Evolutionary conservation across 2,888 invertebrate genomes (phyloP).

Genomic region (Lissocephala sabroskyi): DNA sequence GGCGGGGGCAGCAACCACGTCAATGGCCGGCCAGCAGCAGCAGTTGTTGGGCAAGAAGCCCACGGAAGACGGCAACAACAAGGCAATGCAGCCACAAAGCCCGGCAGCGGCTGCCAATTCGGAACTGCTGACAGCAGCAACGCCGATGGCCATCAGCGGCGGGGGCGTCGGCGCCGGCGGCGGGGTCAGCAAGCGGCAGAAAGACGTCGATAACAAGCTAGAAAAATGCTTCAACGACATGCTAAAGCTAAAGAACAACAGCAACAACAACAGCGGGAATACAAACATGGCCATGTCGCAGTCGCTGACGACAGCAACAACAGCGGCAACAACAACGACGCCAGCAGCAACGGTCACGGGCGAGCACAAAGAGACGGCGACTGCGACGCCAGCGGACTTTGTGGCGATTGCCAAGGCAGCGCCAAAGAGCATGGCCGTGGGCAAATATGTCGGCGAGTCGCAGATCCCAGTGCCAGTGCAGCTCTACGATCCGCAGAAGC

Average conservation of each 20-base stretch:
- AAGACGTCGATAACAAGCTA: slow-evolving; percentile 71
- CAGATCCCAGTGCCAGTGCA: slow-evolving; percentile 58
- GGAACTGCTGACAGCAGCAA: too few relatives aligned
- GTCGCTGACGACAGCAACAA: slow-evolving; percentile 15
- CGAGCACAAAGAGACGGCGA: slow-evolving; percentile 45
- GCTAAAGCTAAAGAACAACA: slow-evolving; percentile 62
- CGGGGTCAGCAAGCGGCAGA: slow-evolving; percentile 53
- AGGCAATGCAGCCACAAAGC: slow-evolving; percentile 55
- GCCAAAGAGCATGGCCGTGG: slow-evolving; percentile 5
- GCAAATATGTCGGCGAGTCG: slow-evolving; percentile 42
- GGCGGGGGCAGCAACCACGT: slow-evolving; percentile 20
- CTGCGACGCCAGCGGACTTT: slow-evolving; percentile 21
- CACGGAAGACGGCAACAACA: slow-evolving; percentile 3
- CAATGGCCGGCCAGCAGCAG: slow-evolving; percentile 13
- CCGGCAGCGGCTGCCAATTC: slow-evolving; percentile 39
- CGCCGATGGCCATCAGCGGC: background rate
- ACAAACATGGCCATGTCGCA: slow-evolving; percentile 24
- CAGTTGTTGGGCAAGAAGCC: slow-evolving; percentile 1
- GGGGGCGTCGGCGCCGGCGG: slow-evolving; percentile 13
- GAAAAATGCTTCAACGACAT: slow-evolving; percentile 71
- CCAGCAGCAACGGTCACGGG: slow-evolving; percentile 32
- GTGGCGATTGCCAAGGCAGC: slow-evolving; percentile 1
- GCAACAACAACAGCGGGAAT: too few relatives aligned
- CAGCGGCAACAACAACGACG: slow-evolving; percentile 26
- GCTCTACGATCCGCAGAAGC: slow-evolving; percentile 50